Evolutionary conservation across 2,113 vertebrate species (phyloP).

Genomic region (Laticauda colubrina): DNA sequence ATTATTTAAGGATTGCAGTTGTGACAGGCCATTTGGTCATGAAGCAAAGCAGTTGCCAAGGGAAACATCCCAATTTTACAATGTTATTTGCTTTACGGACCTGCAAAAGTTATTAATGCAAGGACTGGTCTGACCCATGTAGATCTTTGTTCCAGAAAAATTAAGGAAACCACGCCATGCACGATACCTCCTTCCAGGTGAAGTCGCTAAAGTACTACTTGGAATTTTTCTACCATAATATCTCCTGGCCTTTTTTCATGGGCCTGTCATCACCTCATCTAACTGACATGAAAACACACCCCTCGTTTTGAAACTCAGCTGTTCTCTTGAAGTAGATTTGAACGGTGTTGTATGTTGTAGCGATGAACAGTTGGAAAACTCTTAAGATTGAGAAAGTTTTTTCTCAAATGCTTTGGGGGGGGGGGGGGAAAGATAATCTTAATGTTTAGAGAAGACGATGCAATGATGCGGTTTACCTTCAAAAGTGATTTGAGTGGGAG

Average conservation of each 20-base stretch:
- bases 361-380: not conserved
- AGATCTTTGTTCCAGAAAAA: not conserved
- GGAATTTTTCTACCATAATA: no score
- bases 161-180: not conserved
- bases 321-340: not conserved
- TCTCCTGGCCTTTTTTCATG: not conserved
- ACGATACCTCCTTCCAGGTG: no score
- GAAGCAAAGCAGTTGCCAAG: not conserved
- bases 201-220: no score
- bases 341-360: not conserved
- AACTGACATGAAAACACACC: not conserved
- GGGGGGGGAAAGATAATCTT: not conserved
- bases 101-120: not conserved
- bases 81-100: not conserved
- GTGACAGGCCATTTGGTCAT: not conserved
- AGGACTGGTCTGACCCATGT: not conserved
- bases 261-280: not conserved
- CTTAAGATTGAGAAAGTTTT: not conserved
- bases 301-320: not conserved
- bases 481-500: not conserved
- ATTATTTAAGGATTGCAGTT: not conserved
- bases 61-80: not conserved
- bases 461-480: not conserved
- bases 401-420: not conserved
- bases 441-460: not conserved